A percentile compares a stretch with the other conserved stretches of the same genome.
phyloP scores from a whole-genome alignment of 2,797 vertebrate genomes.

The Nannoperca australis region DNA sequence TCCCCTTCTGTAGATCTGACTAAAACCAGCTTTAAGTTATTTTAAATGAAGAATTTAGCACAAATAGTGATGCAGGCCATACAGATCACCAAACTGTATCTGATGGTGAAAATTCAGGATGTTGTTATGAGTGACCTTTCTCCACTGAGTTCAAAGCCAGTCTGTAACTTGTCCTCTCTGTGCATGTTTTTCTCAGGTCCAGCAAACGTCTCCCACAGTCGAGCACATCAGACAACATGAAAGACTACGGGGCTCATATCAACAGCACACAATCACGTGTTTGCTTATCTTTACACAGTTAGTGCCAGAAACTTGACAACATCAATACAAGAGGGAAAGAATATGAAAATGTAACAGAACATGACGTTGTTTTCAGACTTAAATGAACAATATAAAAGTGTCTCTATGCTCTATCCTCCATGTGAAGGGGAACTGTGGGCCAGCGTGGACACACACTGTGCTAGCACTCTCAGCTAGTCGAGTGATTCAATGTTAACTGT shows the following conservation, averaged over 20 bases:
- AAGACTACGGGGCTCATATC: slow-evolving; percentile 48
- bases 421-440: slow-evolving; percentile 46
- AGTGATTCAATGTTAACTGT: slow-evolving; percentile 7
- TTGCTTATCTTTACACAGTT: slow-evolving; percentile 32
- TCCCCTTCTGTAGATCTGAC: background rate
- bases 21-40: background rate
- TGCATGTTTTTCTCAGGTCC: slow-evolving; percentile 26
- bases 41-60: background rate
- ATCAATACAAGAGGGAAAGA: slow-evolving; percentile 58
- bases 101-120: background rate
- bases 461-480: slow-evolving; percentile 23
- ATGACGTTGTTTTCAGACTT: slow-evolving; percentile 45
- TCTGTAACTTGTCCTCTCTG: slow-evolving; percentile 6
- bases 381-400: slow-evolving; percentile 79
- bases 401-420: slow-evolving; percentile 73
- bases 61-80: background rate
- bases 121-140: background rate
- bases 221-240: slow-evolving; percentile 27
- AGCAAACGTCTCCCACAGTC: slow-evolving; percentile 14
- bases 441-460: slow-evolving; percentile 45
- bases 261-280: slow-evolving; percentile 38
- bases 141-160: background rate
- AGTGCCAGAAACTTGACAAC: slow-evolving; percentile 54
- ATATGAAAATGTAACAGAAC: slow-evolving; percentile 57
- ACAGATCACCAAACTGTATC: slow-evolving; percentile 7